These are phyloP conservation scores for Hydroisotoma schaefferi DNA, from an alignment of 2,888 invertebrate species.

Conservation along the genomic window DNA sequence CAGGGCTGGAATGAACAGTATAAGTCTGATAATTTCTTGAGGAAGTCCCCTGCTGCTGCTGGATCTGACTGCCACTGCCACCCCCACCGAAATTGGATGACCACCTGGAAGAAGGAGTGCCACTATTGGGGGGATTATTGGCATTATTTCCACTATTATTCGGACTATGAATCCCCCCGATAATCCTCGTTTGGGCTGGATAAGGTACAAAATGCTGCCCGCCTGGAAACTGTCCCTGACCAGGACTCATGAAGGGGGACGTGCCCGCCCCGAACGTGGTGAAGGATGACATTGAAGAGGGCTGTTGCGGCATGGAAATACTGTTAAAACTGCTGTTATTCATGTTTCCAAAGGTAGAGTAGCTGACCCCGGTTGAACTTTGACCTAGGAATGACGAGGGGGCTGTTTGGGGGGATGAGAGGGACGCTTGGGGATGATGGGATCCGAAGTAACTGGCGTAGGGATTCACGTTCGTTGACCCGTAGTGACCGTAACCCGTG, in stretches of 20 bases:
- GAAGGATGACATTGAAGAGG: neutral
- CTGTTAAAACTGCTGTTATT: too few relatives aligned
- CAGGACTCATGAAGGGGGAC: neutral
- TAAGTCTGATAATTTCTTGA: neutral
- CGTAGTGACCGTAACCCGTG: constrained; percentile 1
- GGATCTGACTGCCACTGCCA: too few relatives aligned
- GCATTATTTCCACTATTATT: too few relatives aligned
- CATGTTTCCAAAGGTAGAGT: neutral
- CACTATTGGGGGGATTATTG: too few relatives aligned
- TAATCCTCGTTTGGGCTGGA: neutral
- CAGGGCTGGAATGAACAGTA: neutral
- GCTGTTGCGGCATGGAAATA: too few relatives aligned
- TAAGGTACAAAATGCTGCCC: constrained; percentile 1
- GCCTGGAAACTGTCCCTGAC: neutral
- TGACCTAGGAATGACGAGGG: neutral
- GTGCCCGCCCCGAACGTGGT: neutral
- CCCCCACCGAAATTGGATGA: too few relatives aligned
- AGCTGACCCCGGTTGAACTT: neutral
- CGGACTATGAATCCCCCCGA: neutral
- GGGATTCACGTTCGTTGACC: neutral
- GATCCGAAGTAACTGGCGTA: constrained; percentile 7
- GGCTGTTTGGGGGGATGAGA: neutral
- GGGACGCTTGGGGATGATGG: neutral
- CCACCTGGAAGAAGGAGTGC: too few relatives aligned
- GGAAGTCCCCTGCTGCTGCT: neutral